Evolutionary conservation across 23 tunicate species (phyloP), one percentile per base, ranked within the genome.

Genomic region (Clavelina lepadiformis): DNA sequence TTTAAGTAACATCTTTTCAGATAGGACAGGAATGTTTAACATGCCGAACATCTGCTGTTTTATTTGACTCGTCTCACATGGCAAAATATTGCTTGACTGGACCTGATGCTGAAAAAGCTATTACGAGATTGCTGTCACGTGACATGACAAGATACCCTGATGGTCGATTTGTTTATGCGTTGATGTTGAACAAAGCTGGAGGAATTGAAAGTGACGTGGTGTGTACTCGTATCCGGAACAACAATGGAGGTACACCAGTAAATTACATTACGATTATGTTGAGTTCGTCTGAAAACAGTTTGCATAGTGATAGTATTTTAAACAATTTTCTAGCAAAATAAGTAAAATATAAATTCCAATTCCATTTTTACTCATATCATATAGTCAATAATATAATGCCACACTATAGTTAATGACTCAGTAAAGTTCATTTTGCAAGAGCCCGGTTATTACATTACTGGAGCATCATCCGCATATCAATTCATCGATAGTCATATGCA

Each of bases 121-220:
- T 59, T 6, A 52, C 23, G n/a, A 41, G 29, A 31, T 25, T 58
- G 8, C 51, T 81, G 0, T 72, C 80, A 28, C 35, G 79, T 0
- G 79, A 79, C 41, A 24, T 79, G 4, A 51, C 53, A 15, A 56
- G 57, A 29, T 67, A 58, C 18, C 0, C 25, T 7, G 52, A 56
- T 28, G 60, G 60, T n/a, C 77, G 37, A 22, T 81, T 65, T 72
- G 41, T 72, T 6, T 72, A 81, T 47, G 38, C 68, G 24, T 46
- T 81, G 33, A 67, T 81, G 67, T 33, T 81, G 51, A 81, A 81
- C 38, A 46, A 63, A 29, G 56, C 35, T 28, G 85, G 62, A 23
- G 85, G 85, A 32, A 69, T 79, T 24, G 85, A 79, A 44, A 34
- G 65, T 26, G 85, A 79, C 35, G 85, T 51, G 15, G 33, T 79